Conservation (phyloP, 2,888 invertebrate genomes). For the Dasypolia templi region DNA sequence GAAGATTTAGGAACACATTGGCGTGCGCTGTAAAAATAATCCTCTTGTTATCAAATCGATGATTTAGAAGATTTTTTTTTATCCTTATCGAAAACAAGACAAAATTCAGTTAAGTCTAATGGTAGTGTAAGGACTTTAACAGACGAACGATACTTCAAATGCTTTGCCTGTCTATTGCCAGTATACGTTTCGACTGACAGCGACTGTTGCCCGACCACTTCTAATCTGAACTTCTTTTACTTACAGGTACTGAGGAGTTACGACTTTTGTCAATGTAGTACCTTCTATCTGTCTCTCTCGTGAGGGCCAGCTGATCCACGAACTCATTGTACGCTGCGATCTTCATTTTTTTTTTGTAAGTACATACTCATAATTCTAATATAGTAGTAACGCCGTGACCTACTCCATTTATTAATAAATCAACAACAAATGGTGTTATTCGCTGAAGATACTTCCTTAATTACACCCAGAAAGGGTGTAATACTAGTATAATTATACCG, state of each 20-base stretch:
- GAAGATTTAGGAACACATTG: too few relatives aligned
- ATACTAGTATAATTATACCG: slow-evolving; percentile 42
- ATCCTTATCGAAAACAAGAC: slow-evolving; percentile 25
- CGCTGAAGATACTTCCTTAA: not conserved
- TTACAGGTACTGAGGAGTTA: slow-evolving; percentile 29
- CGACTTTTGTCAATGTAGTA: not conserved
- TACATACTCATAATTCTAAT: not conserved
- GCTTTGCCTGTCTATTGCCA: not conserved
- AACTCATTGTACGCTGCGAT: not conserved
- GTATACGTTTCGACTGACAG: not conserved
- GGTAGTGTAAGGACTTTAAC: not conserved
- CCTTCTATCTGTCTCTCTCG: not conserved
- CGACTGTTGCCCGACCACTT: not conserved
- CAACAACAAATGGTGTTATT: too few relatives aligned
- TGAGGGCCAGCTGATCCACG: not conserved
- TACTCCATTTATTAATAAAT: too few relatives aligned
- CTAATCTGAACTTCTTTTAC: not conserved
- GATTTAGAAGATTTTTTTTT: too few relatives aligned
- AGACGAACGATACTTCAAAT: not conserved
- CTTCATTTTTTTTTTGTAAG: slow-evolving; percentile 30
- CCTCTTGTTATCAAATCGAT: too few relatives aligned
- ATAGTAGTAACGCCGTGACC: not conserved
- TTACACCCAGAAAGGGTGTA: slow-evolving; percentile 8
- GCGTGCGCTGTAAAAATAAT: too few relatives aligned
- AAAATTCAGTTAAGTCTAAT: slow-evolving; percentile 8